Conservation (phyloP, 1,140 invertebrate species). For the Gryllus bimaculatus region DNA sequence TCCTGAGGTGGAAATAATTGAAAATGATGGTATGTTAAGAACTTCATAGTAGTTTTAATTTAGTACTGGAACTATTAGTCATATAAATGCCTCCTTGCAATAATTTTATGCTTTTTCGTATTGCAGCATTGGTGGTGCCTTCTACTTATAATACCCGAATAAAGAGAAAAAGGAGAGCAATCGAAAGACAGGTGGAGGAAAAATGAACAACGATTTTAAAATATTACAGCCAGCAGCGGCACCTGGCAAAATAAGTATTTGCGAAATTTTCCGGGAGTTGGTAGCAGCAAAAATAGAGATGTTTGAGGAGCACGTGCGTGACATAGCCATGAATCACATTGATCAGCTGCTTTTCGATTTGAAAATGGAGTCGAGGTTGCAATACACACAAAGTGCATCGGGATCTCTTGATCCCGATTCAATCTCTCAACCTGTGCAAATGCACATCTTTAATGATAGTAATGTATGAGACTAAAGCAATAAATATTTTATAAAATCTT, state of each 20-base stretch:
- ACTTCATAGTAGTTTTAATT: not conserved
- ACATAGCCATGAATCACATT: not conserved
- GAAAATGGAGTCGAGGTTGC: not conserved
- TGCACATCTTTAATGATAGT: not conserved
- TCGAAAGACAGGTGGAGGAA: not conserved
- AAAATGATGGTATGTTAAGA: not conserved
- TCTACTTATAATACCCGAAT: not conserved
- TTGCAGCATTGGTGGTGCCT: not conserved
- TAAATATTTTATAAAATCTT: not conserved
- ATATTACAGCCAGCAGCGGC: not conserved
- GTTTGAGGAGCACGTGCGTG: not conserved
- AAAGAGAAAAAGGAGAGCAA: not conserved
- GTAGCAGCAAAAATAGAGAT: not conserved
- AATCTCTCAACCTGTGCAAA: not conserved
- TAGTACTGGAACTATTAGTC: no score
- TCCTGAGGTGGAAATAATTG: not conserved
- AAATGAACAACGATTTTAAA: not conserved
- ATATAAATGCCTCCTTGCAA: no score
- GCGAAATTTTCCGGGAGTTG: not conserved
- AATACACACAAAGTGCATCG: not conserved
- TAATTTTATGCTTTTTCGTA: not conserved
- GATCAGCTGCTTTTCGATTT: not conserved
- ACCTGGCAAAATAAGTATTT: not conserved
- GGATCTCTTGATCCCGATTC: not conserved
- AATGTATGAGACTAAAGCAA: not conserved